Evolutionary conservation across 2,888 invertebrate species (phyloP), one percentile per base, ranked within the genome.

Genomic region (Electrophaes corylata): DNA sequence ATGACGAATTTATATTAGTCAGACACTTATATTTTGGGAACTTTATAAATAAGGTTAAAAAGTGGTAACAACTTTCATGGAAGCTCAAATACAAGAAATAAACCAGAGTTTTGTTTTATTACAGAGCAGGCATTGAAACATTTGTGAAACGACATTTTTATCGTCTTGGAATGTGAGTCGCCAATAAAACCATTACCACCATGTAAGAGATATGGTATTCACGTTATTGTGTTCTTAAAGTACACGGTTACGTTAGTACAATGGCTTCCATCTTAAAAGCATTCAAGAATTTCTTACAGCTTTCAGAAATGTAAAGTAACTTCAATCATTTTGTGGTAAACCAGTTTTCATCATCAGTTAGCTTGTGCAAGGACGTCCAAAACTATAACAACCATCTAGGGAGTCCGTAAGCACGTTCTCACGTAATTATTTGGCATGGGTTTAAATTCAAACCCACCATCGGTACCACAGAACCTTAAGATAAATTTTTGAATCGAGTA

Each of bases 151-250:
- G 57, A 63, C 39, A 47, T 31, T 61, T 60, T 62, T 50, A 65
- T 53, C 46, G 48, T 12, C 43, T 40, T 39, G 11, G 37, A 57
- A 59, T 59, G 54, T 53, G 47, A 37, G 41, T 50, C 26, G 44
- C 52, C 12, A 35, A 60, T 65, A 58, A 65, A 62, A 60, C 48
- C 50, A 60, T 65, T 58, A 56, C 40, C 49, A 49, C 41, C 49
- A 40, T 49, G 40, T 49, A 3, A 40, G 40, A 40, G 19, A 31
- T 40, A n/a, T n/a, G n/a, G n/a, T n/a, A n/a, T 39, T 29, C 12
- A 31, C 29, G 49, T 29, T 11, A 47, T 26, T 37, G 20, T 19
- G 3, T 18, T 12, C 12, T 18, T 40, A 35, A 35, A 35, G 12
- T 6, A 23, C 6, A 23, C 6, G 23, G 23, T 23, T 23, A 23